Percentiles rank a stretch among this genome's conserved stretches.
Conservation (phyloP, 2,888 invertebrate genomes). For the Andricus quercusramuli region DNA sequence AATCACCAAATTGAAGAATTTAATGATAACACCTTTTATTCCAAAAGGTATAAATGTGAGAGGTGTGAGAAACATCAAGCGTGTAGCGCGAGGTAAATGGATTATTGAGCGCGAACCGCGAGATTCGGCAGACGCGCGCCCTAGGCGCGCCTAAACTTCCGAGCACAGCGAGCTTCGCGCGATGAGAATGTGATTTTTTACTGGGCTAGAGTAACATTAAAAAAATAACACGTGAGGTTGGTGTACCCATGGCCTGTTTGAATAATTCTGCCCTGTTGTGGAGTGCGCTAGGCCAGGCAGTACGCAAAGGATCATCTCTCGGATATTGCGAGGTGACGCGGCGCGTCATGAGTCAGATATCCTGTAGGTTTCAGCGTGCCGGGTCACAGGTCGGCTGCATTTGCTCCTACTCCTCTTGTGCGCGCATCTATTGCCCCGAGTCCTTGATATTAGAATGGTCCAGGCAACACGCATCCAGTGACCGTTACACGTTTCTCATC, state of each 20-base stretch:
- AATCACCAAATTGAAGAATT: no score
- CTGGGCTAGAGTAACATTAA: background rate
- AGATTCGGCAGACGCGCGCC: no score
- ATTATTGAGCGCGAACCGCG: no score
- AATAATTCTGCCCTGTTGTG: conserved; percentile 2
- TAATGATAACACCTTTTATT: no score
- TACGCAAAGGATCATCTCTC: conserved; percentile 35
- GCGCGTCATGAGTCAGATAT: conserved; percentile 76
- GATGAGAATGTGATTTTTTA: background rate
- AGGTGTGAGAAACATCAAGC: no score
- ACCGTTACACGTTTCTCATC: no score
- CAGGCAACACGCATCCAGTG: conserved; percentile 51
- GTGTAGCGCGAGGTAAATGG: no score
- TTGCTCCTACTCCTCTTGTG: conserved; percentile 68
- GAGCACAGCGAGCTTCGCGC: no score
- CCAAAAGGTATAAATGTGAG: no score
- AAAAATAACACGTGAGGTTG: background rate
- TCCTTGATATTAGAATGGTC: conserved; percentile 78
- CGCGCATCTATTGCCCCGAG: conserved; percentile 58
- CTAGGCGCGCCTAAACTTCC: no score
- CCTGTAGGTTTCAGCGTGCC: conserved; percentile 74
- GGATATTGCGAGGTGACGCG: conserved; percentile 52
- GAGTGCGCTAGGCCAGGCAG: background rate
- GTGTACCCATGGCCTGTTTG: background rate
- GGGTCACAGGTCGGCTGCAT: conserved; percentile 74